A percentile compares a stretch with the other conserved stretches of the same genome.
Evolutionary conservation across 23 tunicate genomes (phyloP).

Genomic region (Corella eumyota): DNA sequence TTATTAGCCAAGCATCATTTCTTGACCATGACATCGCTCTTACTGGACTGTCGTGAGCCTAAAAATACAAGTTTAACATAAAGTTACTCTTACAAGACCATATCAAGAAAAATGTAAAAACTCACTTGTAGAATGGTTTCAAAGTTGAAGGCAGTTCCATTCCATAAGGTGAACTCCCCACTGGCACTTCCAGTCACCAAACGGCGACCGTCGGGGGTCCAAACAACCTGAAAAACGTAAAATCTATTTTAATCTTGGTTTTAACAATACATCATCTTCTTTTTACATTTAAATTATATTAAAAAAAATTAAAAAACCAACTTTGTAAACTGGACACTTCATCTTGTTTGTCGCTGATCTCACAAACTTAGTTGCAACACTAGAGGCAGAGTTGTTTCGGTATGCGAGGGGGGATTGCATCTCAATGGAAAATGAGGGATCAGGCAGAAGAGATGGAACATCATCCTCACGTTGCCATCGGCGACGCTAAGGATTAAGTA

Average conservation of each 20-base stretch:
- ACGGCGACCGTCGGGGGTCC: constrained; percentile 99
- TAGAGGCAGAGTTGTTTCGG: constrained; percentile 58
- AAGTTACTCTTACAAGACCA: not conserved
- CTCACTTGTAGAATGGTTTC: constrained; percentile 95
- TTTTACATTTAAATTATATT: not conserved
- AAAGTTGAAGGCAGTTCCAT: constrained; percentile 97
- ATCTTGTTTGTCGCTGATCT: constrained; percentile 95
- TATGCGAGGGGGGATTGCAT: constrained; percentile 76
- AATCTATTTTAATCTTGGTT: not conserved
- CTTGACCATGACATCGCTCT: constrained; percentile 98
- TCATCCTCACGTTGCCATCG: constrained; percentile 64
- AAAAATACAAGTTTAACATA: not conserved
- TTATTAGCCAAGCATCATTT: constrained; percentile 85
- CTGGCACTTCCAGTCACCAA: constrained; percentile 96
- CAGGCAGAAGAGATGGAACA: constrained; percentile 72
- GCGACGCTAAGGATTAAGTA: constrained; percentile 30
- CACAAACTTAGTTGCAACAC: constrained; percentile 92
- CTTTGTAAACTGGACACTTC: constrained; percentile 99
- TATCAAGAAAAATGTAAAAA: not conserved
- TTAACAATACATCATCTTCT: not conserved
- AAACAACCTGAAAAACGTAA: constrained; percentile 61
- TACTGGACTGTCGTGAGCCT: constrained; percentile 98
- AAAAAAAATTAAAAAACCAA: constrained; percentile 1
- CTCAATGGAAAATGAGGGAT: constrained; percentile 54
- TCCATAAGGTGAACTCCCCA: constrained; percentile 99